Conservation (phyloP, 2,113 vertebrate genomes). For the Amazona vittata region DNA sequence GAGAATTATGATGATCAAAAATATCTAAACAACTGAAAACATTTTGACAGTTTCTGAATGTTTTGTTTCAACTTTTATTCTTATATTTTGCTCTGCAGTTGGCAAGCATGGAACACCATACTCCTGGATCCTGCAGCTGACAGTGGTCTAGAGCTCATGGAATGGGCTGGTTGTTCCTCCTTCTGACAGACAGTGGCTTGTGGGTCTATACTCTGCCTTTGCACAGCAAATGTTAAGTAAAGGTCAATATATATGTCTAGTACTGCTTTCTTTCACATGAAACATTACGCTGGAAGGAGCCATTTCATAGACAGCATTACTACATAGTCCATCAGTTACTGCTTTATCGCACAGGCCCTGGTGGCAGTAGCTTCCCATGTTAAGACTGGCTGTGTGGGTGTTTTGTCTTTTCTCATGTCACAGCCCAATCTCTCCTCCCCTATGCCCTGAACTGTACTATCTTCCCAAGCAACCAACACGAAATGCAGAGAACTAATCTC, state of each 20-base stretch:
- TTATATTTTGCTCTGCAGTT: not conserved
- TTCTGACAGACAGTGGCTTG: not conserved
- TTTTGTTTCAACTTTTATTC: not conserved
- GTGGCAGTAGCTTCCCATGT: not conserved
- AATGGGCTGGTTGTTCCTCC: not conserved
- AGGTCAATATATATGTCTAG: not conserved
- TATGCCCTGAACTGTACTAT: rapidly evolving
- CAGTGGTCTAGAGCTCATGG: not conserved
- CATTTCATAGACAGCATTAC: not conserved
- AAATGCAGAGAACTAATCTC: not conserved
- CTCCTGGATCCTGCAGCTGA: not conserved
- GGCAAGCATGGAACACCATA: not conserved
- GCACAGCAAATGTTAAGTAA: not conserved
- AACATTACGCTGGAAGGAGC: not conserved
- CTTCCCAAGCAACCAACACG: not conserved
- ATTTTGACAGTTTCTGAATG: not conserved
- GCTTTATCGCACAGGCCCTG: not conserved
- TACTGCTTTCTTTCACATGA: not conserved
- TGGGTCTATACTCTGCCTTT: not conserved
- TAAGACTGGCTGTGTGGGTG: not conserved
- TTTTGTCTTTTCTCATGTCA: not conserved
- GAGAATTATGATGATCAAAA: not conserved
- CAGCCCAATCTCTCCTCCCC: not conserved
- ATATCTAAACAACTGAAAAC: not conserved
- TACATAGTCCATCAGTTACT: not conserved